phyloP scores from a whole-genome alignment of 2,888 invertebrate genomes.

The Pseudococcus jackbeardsleyi region DNA sequence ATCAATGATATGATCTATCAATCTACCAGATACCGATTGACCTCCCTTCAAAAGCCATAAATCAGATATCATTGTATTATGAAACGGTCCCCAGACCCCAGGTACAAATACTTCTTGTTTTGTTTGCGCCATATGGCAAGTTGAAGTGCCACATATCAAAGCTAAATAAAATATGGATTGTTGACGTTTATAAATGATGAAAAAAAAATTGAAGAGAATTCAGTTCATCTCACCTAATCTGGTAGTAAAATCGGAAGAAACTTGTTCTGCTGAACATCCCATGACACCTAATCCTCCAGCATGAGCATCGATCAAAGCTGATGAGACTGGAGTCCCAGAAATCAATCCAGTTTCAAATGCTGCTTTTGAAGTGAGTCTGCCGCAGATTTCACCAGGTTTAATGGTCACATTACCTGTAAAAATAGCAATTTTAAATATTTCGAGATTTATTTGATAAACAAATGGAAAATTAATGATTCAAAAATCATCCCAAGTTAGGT shows the following conservation, averaged over 20 bases:
- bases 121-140: constrained; percentile 93
- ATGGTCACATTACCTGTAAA: constrained; percentile 73
- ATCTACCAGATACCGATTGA: constrained; percentile 91
- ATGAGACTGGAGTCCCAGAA: constrained; percentile 83
- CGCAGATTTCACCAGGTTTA: constrained; percentile 81
- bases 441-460: not conserved
- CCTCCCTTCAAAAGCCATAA: constrained; percentile 94
- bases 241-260: constrained; percentile 71
- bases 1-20: constrained; percentile 87
- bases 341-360: constrained; percentile 80
- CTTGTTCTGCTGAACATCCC: constrained; percentile 72
- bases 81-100: constrained; percentile 97
- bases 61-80: constrained; percentile 87
- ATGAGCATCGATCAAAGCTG: constrained; percentile 95
- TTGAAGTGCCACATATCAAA: constrained; percentile 94
- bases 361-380: constrained; percentile 74
- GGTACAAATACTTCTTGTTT: constrained; percentile 78
- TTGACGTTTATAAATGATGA: not conserved
- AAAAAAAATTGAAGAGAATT: not conserved
- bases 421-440: not conserved
- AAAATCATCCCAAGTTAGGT: constrained; percentile 67
- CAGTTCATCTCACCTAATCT: constrained; percentile 72
- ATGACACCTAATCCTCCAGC: constrained; percentile 92
- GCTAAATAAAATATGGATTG: constrained; percentile 70
- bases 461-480: not conserved